Conservation (phyloP, 1,140 invertebrate species). For the Monomorium pharaonis region DNA sequence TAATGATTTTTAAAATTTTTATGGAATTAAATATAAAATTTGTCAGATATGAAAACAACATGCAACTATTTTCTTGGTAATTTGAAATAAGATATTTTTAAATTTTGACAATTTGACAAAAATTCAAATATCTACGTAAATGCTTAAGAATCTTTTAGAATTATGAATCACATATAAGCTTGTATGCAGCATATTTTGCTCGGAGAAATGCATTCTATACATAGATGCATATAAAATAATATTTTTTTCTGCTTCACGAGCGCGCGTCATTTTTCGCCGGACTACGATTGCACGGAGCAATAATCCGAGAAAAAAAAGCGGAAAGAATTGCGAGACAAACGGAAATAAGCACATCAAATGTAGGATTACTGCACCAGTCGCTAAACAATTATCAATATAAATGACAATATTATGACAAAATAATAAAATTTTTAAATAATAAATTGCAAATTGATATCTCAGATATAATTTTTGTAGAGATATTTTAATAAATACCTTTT, state of each 20-base stretch:
- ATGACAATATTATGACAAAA: too few species aligned
- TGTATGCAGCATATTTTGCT: neutral
- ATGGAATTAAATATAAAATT: neutral
- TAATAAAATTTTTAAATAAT: too few species aligned
- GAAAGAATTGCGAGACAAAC: neutral
- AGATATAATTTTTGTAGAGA: too few species aligned
- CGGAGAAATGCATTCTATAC: neutral
- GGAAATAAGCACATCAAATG: slow-evolving; percentile 5
- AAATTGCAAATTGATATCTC: too few species aligned
- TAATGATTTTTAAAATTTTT: neutral
- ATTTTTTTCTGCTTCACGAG: slow-evolving; percentile 4
- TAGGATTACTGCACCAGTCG: neutral
- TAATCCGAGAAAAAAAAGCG: neutral
- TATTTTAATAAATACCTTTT: too few species aligned
- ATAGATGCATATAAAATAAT: neutral
- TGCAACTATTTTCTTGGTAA: neutral
- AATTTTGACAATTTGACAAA: neutral
- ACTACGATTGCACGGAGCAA: slow-evolving; percentile 16
- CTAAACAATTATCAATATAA: too few species aligned
- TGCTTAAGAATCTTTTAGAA: neutral
- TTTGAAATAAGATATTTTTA: neutral
- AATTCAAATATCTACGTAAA: neutral
- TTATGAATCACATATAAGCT: neutral
- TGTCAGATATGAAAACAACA: neutral
- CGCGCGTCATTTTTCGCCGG: neutral